phyloP scores from a whole-genome alignment of 2,888 invertebrate species.

The Graphium colonna region DNA sequence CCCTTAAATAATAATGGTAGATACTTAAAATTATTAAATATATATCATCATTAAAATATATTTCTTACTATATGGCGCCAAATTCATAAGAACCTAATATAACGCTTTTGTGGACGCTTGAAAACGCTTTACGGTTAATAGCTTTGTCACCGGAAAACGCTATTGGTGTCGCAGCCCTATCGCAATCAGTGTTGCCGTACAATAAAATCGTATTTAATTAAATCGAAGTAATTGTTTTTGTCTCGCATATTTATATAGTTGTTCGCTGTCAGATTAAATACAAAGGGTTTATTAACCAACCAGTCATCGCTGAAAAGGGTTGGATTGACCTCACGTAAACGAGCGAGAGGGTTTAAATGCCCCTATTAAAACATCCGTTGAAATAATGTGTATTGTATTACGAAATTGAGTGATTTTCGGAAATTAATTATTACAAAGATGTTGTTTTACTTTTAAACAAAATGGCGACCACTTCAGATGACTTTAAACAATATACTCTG shows the following conservation, averaged over 20 bases:
- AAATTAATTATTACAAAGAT: constrained; percentile 2
- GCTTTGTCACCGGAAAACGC: background rate
- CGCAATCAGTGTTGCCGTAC: constrained; percentile 43
- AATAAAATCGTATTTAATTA: constrained; percentile 40
- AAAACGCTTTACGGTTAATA: too few species aligned
- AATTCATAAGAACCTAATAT: too few species aligned
- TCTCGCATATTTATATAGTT: constrained; percentile 23
- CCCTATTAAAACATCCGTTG: constrained; percentile 25
- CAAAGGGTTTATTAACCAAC: constrained; percentile 28
- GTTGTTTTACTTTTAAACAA: too few species aligned
- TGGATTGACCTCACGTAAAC: constrained; percentile 28
- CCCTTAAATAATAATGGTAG: too few species aligned
- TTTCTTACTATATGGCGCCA: too few species aligned
- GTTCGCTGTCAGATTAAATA: constrained; percentile 28
- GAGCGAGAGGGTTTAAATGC: constrained; percentile 22
- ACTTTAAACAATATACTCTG: too few species aligned
- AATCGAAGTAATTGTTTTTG: constrained; percentile 34
- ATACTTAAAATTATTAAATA: too few species aligned
- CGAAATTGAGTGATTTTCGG: constrained; percentile 9
- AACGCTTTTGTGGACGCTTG: too few species aligned
- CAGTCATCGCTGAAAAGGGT: constrained; percentile 30
- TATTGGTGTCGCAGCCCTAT: constrained; percentile 32
- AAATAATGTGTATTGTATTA: constrained; percentile 18
- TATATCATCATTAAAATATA: too few species aligned
- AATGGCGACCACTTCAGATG: too few species aligned